Evolutionary conservation across 2,113 vertebrate genomes (phyloP).

Genomic region (Lepisosteus oculatus): DNA sequence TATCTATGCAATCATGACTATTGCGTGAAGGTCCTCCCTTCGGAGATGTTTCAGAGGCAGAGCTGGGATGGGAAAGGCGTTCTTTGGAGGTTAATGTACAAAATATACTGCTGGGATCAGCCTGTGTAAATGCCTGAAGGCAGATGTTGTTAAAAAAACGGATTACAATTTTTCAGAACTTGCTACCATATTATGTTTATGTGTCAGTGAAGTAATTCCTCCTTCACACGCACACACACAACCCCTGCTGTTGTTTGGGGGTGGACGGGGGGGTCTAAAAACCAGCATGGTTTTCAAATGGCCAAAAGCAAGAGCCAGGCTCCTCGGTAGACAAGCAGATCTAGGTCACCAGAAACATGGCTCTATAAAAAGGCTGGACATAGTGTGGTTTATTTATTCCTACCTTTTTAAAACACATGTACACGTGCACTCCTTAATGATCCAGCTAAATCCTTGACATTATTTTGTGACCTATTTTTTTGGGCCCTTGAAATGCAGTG

Average conservation of each 20-base stretch:
- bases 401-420: conserved; percentile 10
- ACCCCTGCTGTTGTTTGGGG: conserved; percentile 20
- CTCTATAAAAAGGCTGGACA: conserved; percentile 9
- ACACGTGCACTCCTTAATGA: neutral
- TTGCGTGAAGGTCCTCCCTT: too few species aligned
- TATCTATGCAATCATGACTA: too few species aligned
- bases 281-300: conserved; percentile 13
- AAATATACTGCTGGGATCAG: conserved; percentile 24
- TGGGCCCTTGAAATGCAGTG: conserved; percentile 13
- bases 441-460: neutral
- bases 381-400: neutral
- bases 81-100: conserved; percentile 31
- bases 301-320: conserved; percentile 13
- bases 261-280: neutral
- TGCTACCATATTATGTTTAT: conserved; percentile 48
- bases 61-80: neutral
- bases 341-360: conserved; percentile 31
- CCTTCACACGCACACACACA: neutral
- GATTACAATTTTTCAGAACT: conserved; percentile 42
- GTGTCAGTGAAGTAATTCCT: conserved; percentile 30
- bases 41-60: too few species aligned
- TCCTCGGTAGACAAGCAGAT: conserved; percentile 14
- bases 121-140: conserved; percentile 35
- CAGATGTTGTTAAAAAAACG: conserved; percentile 32
- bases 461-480: conserved; percentile 23